Percentiles rank a stretch among this genome's conserved stretches.
phyloP scores from a whole-genome alignment of 2,797 vertebrate genomes.

The Neomorphus geoffroyi region DNA sequence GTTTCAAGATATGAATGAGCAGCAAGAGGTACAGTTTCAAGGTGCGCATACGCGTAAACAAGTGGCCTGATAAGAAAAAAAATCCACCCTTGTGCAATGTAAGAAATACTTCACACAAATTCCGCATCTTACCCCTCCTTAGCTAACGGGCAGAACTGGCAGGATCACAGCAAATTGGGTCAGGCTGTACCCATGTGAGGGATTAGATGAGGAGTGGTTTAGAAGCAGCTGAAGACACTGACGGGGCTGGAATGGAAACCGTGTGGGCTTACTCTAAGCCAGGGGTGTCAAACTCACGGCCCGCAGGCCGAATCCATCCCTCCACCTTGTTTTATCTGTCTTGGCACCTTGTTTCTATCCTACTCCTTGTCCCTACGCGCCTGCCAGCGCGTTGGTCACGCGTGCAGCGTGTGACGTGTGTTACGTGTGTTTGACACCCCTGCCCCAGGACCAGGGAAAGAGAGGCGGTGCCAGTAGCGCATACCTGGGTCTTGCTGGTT shows the following conservation, averaged over 20 bases:
- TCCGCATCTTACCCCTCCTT: slow-evolving; percentile 5
- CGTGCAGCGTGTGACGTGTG: too few species aligned
- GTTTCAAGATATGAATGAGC: neutral
- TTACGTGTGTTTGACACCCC: too few species aligned
- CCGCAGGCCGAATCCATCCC: too few species aligned
- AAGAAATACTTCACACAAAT: neutral
- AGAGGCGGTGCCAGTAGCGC: accelerated
- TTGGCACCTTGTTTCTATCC: too few species aligned
- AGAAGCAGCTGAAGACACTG: neutral
- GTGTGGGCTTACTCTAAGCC: neutral
- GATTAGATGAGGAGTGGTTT: slow-evolving; percentile 19
- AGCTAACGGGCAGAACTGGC: neutral
- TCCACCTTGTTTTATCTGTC: too few species aligned
- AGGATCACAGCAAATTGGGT: slow-evolving; percentile 14
- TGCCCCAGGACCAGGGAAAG: neutral
- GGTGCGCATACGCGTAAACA: neutral
- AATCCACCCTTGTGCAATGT: neutral
- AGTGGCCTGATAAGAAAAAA: neutral
- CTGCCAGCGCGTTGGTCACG: too few species aligned
- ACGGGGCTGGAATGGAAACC: neutral
- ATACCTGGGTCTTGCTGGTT: neutral
- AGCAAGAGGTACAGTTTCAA: neutral
- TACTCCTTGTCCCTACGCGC: too few species aligned
- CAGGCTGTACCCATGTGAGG: slow-evolving; percentile 44
- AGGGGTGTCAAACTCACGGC: too few species aligned